A percentile compares a stretch with the other conserved stretches of the same genome.
These are phyloP conservation scores for Lepeophtheirus nordmannii DNA, from an alignment of 2,888 invertebrate genomes.

Conservation along the genomic window DNA sequence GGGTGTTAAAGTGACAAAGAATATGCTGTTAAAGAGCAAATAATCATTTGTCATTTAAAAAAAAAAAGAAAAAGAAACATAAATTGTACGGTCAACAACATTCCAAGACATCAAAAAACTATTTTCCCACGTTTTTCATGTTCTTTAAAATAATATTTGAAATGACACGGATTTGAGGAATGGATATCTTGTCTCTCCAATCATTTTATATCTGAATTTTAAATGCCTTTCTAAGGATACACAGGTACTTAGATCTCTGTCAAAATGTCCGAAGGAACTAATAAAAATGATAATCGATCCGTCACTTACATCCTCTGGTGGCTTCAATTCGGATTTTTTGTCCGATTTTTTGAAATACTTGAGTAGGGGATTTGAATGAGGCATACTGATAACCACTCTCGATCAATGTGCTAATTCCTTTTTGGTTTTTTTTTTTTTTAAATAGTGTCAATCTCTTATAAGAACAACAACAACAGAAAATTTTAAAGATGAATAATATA, in stretches of 20 bases:
- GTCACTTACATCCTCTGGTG: constrained; percentile 3
- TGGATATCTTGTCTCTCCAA: no score
- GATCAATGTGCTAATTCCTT: not conserved
- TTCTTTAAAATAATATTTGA: not conserved
- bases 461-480: no score
- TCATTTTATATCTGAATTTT: no score
- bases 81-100: no score
- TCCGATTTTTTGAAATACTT: not conserved
- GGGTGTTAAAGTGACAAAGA: not conserved
- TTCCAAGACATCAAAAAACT: no score
- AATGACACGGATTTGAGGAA: no score
- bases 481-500: no score
- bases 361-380: not conserved
- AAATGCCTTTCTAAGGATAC: no score
- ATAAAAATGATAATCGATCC: not conserved
- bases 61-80: no score
- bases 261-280: not conserved
- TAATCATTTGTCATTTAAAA: no score
- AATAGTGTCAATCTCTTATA: not conserved
- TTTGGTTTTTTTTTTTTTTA: not conserved
- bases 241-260: no score
- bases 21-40: not conserved
- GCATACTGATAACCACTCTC: not conserved
- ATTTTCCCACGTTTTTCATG: no score
- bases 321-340: not conserved